phyloP scores from a whole-genome alignment of 2,797 vertebrate species.

The Sebastes variabilis region DNA sequence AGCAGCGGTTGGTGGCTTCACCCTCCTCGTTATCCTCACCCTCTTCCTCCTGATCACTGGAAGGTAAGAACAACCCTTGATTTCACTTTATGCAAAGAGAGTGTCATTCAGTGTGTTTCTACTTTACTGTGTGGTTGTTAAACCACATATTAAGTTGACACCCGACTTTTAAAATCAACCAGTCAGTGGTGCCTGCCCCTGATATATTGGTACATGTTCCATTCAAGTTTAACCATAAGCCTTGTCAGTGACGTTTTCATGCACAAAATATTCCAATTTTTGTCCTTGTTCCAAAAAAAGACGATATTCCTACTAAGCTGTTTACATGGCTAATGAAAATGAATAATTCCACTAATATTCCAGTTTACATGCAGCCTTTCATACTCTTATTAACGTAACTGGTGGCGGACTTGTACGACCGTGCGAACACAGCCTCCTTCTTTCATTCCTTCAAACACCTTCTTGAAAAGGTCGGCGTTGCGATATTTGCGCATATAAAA shows the following conservation, averaged over 20 bases:
- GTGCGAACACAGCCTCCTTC: too few species aligned
- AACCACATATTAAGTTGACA: not conserved
- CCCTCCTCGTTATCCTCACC: constrained; percentile 94
- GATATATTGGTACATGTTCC: not conserved
- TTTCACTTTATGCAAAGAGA: not conserved
- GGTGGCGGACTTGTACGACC: too few species aligned
- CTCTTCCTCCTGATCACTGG: constrained; percentile 97
- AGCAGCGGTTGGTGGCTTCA: constrained; percentile 94
- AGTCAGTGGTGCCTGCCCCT: not conserved
- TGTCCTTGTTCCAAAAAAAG: too few species aligned
- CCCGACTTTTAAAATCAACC: not conserved
- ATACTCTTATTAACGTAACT: too few species aligned
- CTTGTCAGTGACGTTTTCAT: not conserved
- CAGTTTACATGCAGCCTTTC: too few species aligned
- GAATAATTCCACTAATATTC: too few species aligned
- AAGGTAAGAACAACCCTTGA: constrained; percentile 82
- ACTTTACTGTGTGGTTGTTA: not conserved
- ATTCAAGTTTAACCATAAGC: not conserved
- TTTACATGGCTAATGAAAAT: too few species aligned
- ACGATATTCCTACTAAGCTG: too few species aligned
- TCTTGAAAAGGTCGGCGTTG: too few species aligned
- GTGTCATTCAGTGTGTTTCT: not conserved
- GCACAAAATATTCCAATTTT: too few species aligned
- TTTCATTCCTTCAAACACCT: too few species aligned
- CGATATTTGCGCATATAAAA: too few species aligned